Base-by-base conservation (phyloP, 1,140 invertebrate genomes). In the Drosophila kanapiae region DNA sequence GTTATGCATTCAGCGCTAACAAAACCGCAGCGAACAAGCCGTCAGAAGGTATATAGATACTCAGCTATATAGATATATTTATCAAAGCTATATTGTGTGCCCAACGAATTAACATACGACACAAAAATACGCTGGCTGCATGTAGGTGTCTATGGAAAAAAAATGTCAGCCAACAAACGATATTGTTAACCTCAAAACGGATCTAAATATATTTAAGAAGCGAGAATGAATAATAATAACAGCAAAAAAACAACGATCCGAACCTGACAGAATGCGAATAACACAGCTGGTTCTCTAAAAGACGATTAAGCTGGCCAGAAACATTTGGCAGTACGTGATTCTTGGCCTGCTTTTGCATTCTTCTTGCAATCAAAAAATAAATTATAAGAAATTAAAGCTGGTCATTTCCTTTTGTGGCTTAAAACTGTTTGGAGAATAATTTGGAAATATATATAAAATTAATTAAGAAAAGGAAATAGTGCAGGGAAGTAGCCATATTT, bases 91-190 rank as follows among this genome's bases (percentile, higher is more conserved):
- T 54, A 64, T 59, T 80, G 60, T 85, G 60, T 74, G 82, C 45
- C 61, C 56, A 74, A 56, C 37, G 72, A 88, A 87, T 87, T 87
- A 70, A 70, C 83, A 87, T 87, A 88, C 78, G 53, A 77, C 76
- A 74, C 71, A 64, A 80, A 87, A 82, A 29, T 9, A 68, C 29
- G n/a, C 45, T 23, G 53, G 6, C 3, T 38, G 53, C 18, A 38
- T 56, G 53, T 56, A 56, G 53, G 53, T 53, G 51, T 53, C 35
- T 71, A 43, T 74, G 51, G n/a, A 75, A 63, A 23, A 23, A 63
- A 65, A 47, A 67, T 48, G 68, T 37, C 64, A 54, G 78, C 57
- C 78, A 78, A 67, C 47, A 75, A 77, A 68, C 72, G 61, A 82
- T 70, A 83, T 80, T 87, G 76, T 80, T 80, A 82, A 69, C 79